Conservation (phyloP, 2,888 invertebrate species). For the Corythucha ciliata region DNA sequence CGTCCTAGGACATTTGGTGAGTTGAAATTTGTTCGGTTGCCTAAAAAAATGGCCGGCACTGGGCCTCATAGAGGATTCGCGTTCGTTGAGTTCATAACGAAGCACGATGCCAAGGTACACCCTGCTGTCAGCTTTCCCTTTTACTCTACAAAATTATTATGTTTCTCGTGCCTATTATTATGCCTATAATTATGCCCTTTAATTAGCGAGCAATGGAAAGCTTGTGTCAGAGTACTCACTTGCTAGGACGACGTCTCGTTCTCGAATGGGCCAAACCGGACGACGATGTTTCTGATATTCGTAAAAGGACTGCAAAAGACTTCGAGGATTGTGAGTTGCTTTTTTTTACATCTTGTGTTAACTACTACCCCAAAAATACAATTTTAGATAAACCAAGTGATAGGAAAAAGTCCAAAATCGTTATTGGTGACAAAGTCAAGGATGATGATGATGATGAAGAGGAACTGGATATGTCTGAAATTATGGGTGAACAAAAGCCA, state of each 20-base stretch:
- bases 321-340: constrained; percentile 39
- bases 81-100: constrained; percentile 85
- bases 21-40: constrained; percentile 78
- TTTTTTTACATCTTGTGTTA: too few relatives aligned
- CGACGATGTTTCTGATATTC: constrained; percentile 61
- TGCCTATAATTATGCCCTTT: not conserved
- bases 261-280: constrained; percentile 88
- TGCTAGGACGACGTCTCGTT: constrained; percentile 89
- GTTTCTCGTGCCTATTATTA: not conserved
- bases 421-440: too few relatives aligned
- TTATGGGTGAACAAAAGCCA: too few relatives aligned
- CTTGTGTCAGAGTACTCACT: constrained; percentile 91
- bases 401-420: too few relatives aligned
- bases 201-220: constrained; percentile 79
- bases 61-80: constrained; percentile 90
- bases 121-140: constrained; percentile 21
- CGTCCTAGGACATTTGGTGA: constrained; percentile 79
- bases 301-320: constrained; percentile 74
- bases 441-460: too few relatives aligned
- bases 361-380: too few relatives aligned
- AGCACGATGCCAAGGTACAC: constrained; percentile 89
- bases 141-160: not conserved
- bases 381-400: too few relatives aligned
- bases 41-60: constrained; percentile 73
- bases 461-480: too few relatives aligned